Conservation (phyloP, 2,113 vertebrate genomes). For the Rhabdomys dilectus region DNA sequence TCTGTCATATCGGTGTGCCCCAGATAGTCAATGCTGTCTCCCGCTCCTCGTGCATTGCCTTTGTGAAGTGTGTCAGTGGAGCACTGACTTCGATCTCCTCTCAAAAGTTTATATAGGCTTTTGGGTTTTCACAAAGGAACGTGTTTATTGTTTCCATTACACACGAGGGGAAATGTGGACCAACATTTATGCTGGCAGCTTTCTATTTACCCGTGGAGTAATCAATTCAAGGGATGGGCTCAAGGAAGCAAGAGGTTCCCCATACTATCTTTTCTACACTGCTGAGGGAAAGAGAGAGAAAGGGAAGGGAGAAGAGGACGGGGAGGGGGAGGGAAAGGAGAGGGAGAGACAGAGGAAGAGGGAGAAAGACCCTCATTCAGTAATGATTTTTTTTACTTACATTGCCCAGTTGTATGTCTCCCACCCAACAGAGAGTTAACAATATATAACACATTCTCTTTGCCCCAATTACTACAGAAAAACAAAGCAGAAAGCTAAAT, state of each 20-base stretch:
- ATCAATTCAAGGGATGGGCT: not conserved
- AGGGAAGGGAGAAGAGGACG: rapidly evolving
- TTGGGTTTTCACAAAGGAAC: conserved; percentile 26
- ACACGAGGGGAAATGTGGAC: not conserved
- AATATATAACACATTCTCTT: conserved; percentile 69
- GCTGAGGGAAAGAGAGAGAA: not conserved
- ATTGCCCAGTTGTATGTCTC: not conserved
- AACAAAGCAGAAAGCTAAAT: conserved; percentile 72
- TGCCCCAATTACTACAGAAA: conserved; percentile 73
- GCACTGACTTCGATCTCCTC: not conserved
- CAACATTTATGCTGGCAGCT: not conserved
- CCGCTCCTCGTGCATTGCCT: not conserved
- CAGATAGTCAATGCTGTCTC: not conserved
- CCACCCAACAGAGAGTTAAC: conserved; percentile 71
- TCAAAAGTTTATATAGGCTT: not conserved
- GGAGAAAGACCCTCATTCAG: not conserved
- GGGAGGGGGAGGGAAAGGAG: not conserved
- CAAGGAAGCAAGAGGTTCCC: not conserved
- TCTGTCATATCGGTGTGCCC: conserved; percentile 10
- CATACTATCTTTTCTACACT: conserved; percentile 7
- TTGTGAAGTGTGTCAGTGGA: not conserved
- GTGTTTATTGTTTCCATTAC: conserved; percentile 24
- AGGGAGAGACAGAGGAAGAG: too few relatives aligned
- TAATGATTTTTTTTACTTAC: not conserved
- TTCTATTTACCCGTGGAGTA: not conserved